phyloP scores from a whole-genome alignment of 1,140 invertebrate species.

The Ceratina calcarata region DNA sequence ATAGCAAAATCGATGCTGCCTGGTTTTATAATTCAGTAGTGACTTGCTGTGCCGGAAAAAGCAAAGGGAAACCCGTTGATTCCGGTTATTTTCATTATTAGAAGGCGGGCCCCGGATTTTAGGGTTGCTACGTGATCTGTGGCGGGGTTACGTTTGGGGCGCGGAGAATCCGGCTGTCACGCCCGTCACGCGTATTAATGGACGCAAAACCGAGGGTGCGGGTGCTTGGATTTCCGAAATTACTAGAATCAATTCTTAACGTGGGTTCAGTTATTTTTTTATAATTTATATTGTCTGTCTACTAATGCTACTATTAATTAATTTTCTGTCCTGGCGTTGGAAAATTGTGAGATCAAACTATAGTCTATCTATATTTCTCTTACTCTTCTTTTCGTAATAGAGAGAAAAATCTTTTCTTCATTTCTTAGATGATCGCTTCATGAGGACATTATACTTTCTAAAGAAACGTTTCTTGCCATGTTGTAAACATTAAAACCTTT shows the following conservation, averaged over 20 bases:
- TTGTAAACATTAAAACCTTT: no score
- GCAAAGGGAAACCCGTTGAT: slow-evolving; percentile 20
- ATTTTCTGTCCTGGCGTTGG: no score
- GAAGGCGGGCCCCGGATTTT: background rate
- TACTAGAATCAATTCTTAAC: background rate
- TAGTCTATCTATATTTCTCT: no score
- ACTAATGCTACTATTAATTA: no score
- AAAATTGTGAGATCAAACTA: no score
- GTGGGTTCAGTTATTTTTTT: background rate
- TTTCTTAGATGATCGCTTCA: no score
- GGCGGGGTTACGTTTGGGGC: background rate
- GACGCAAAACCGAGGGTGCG: background rate
- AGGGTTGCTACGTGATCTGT: background rate
- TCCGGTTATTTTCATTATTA: slow-evolving; percentile 26
- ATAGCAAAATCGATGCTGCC: slow-evolving; percentile 20
- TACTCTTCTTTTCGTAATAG: no score
- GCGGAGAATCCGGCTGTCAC: background rate
- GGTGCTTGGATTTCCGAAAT: background rate
- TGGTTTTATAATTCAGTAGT: slow-evolving; percentile 15
- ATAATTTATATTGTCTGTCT: no score
- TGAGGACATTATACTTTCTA: no score
- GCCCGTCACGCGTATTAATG: slow-evolving; percentile 5
- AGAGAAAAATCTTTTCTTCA: no score
- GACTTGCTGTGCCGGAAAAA: slow-evolving; percentile 23
- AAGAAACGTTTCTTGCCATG: no score